Evolutionary conservation across 2,797 vertebrate genomes (phyloP), one percentile per base, ranked within the genome.

Genomic region (Hyperoplus immaculatus): DNA sequence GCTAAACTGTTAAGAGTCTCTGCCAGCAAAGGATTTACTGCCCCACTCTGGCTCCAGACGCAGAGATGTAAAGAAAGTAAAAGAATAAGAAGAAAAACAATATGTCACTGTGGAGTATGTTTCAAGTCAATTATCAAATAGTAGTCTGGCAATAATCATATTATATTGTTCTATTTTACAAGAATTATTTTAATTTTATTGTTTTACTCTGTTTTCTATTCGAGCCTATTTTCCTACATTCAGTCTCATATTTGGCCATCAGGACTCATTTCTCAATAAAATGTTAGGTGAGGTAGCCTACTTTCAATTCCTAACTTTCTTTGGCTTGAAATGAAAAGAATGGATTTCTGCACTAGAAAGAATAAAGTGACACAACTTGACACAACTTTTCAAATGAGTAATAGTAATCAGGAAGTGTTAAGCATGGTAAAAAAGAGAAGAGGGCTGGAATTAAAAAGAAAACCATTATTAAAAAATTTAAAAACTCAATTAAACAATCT

Each of bases 1-100:
- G 82, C 50, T 71, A 69, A 83, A 67, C 75, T 85, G 78, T 78
- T 70, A 29, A 70, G 79, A 72, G 59, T 64, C 55, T 78, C 76
- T 83, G 68, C 77, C 84, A 85, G 61, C 57, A 29, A 13, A 14
- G 21, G 75, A 87, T 89, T 87, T 80, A 85, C 62, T 63, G 79
- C 29, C 68, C 73, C 61, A 50, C 70, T 63, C 60, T 64, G 73
- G 54, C 71, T 83, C 58, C 70, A 81, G 69, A 81, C 68, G 75
- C 60, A 71, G 15, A 59, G 55, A 75, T 14, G 38, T 54, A 64
- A 29, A 59, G 46, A 82, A 84, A 82, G 51, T 0, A 80, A 75
- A 75, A 55, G 49, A 69, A 77, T 57, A 62, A 68, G 65, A 72
- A 50, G 38, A 60, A 60, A 70, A 63, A 29, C 29, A 56, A 67